Percentiles rank a stretch among this genome's conserved stretches.
Conservation (phyloP, 2,113 vertebrate genomes). For the Mixornis gularis region DNA sequence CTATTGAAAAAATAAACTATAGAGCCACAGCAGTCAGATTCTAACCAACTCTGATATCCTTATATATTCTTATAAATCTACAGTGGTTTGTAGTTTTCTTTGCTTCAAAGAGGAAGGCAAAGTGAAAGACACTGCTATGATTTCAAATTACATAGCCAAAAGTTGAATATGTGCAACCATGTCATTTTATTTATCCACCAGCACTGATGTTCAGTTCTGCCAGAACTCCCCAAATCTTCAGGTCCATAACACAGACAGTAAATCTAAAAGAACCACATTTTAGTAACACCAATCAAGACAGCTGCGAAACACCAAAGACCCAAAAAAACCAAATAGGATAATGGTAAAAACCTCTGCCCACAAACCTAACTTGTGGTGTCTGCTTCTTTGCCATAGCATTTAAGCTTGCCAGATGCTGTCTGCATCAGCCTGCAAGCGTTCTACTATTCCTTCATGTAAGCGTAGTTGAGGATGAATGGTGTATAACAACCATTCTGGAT, state of each 20-base stretch:
- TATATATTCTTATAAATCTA: neutral
- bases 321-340: neutral
- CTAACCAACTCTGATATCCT: neutral
- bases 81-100: neutral
- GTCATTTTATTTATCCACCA: neutral
- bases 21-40: neutral
- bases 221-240: neutral
- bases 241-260: neutral
- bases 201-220: neutral
- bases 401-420: slow-evolving; percentile 2
- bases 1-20: neutral
- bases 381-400: neutral
- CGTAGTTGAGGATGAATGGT: neutral
- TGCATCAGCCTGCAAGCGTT: neutral
- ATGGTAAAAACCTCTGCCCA: slow-evolving; percentile 22
- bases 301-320: neutral
- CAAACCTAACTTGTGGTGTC: slow-evolving; percentile 14
- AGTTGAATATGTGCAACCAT: neutral
- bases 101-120: neutral
- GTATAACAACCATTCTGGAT: neutral
- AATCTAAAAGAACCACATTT: neutral
- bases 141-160: neutral
- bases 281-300: neutral
- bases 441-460: neutral
- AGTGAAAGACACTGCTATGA: neutral